phyloP scores from a whole-genome alignment of 2,888 invertebrate genomes.

The Netelia melanura region DNA sequence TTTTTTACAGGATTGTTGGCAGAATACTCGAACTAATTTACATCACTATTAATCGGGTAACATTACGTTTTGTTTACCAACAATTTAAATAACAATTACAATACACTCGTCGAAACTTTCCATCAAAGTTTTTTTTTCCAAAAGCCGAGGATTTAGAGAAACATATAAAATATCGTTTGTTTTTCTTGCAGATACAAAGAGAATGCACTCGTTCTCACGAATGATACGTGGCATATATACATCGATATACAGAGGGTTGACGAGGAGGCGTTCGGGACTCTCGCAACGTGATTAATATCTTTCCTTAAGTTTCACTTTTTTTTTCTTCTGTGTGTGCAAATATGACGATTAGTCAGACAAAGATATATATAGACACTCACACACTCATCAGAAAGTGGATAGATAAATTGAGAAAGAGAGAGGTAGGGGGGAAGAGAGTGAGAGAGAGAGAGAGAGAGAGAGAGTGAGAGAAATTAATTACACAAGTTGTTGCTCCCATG shows the following conservation, averaged over 20 bases:
- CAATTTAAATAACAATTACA: no score
- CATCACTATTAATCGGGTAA: no score
- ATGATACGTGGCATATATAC: slow-evolving; percentile 19
- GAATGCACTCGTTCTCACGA: slow-evolving; percentile 11
- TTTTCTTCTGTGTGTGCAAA: slow-evolving; percentile 12
- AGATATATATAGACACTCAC: slow-evolving; percentile 30
- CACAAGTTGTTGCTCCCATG: slow-evolving; percentile 87
- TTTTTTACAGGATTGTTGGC: no score
- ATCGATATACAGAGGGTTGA: slow-evolving; percentile 35
- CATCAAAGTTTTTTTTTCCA: no score
- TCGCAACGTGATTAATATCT: slow-evolving; percentile 12
- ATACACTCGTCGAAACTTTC: no score
- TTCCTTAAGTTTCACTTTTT: not conserved
- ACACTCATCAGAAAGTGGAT: slow-evolving; percentile 29
- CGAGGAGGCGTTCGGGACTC: slow-evolving; percentile 38
- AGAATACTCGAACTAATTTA: no score
- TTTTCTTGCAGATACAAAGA: not conserved
- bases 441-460: slow-evolving; percentile 52
- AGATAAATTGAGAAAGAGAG: slow-evolving; percentile 42
- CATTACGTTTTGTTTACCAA: no score
- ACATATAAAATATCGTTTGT: no score
- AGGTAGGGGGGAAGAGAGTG: slow-evolving; percentile 38
- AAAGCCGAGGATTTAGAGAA: no score
- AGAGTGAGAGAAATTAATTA: slow-evolving; percentile 59
- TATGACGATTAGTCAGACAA: slow-evolving; percentile 34